These are phyloP conservation scores for Cyclargus thomasi DNA, from an alignment of 1,140 invertebrate genomes.

Conservation along the genomic window DNA sequence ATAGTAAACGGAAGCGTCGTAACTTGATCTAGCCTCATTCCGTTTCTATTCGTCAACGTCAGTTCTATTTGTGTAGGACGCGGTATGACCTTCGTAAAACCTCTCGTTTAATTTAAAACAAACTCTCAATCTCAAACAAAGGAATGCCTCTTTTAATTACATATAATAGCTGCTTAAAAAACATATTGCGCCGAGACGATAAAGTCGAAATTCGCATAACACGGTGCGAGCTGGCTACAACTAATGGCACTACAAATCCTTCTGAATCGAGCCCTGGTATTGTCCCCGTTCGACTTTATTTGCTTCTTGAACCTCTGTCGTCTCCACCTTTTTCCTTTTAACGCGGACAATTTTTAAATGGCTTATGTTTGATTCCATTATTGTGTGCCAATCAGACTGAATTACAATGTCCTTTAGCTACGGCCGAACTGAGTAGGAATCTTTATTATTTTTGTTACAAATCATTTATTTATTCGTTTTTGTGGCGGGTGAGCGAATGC, in stretches of 20 bases:
- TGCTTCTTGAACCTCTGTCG: conserved; percentile 55
- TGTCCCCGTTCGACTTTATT: conserved; percentile 62
- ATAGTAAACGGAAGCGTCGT: background rate
- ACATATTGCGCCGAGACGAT: conserved; percentile 19
- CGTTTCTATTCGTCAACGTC: too few species aligned
- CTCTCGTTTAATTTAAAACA: conserved; percentile 20
- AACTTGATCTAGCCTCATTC: too few species aligned
- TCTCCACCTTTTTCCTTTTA: conserved; percentile 63
- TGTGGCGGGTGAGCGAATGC: conserved; percentile 45
- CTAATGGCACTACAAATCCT: conserved; percentile 70
- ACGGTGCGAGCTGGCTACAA: conserved; percentile 33
- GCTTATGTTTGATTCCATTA: conserved; percentile 72
- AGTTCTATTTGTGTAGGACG: background rate
- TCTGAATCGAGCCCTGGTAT: conserved; percentile 59
- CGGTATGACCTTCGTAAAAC: background rate
- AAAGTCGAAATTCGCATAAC: conserved; percentile 31
- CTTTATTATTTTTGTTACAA: conserved; percentile 64
- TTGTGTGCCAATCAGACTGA: conserved; percentile 74
- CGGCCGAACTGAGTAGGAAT: conserved; percentile 61
- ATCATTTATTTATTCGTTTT: conserved; percentile 65
- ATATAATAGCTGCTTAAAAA: conserved; percentile 17
- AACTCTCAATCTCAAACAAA: conserved; percentile 31
- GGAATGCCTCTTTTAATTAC: conserved; percentile 38
- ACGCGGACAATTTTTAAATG: conserved; percentile 71
- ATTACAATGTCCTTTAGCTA: conserved; percentile 71